phyloP scores from a whole-genome alignment of 1,140 invertebrate species.

The Adelges cooleyi region DNA sequence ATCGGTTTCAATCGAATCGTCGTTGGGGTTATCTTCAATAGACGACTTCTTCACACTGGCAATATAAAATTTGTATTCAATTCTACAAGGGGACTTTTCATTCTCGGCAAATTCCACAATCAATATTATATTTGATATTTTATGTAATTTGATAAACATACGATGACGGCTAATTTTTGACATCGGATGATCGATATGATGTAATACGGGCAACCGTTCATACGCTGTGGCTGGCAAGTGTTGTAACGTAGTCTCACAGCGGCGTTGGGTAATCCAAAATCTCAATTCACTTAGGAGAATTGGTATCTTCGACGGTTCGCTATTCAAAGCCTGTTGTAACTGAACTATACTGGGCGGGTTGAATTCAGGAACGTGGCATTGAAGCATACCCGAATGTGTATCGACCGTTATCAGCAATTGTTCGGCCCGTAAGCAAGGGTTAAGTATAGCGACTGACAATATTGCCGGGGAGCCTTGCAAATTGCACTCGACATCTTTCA shows the following conservation, averaged over 20 bases:
- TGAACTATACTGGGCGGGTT: conserved; percentile 68
- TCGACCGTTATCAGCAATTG: conserved; percentile 84
- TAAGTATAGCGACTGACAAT: conserved; percentile 73
- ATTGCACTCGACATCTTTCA: conserved; percentile 60
- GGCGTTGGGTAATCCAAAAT: conserved; percentile 78
- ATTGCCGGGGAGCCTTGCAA: conserved; percentile 77
- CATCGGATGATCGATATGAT: conserved; percentile 65
- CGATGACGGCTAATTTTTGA: conserved; percentile 62
- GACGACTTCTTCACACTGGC: conserved; percentile 69
- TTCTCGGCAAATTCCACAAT: conserved; percentile 81
- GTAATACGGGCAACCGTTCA: conserved; percentile 69
- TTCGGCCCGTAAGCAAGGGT: conserved; percentile 81
- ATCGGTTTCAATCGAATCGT: conserved; percentile 52
- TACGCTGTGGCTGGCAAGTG: conserved; percentile 79
- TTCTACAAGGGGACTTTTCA: conserved; percentile 57
- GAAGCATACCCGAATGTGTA: conserved; percentile 82
- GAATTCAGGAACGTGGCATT: conserved; percentile 83
- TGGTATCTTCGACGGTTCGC: conserved; percentile 57
- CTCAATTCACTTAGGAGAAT: conserved; percentile 57
- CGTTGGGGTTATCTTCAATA: conserved; percentile 70
- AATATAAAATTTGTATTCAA: conserved; percentile 75
- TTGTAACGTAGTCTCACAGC: conserved; percentile 89
- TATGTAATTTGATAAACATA: conserved; percentile 74
- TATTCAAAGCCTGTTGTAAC: conserved; percentile 67
- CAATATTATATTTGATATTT: conserved; percentile 73